A percentile compares a stretch with the other conserved stretches of the same genome.
These are phyloP conservation scores for Antennarius striatus DNA, from an alignment of 2,113 vertebrate genomes.

Conservation along the genomic window DNA sequence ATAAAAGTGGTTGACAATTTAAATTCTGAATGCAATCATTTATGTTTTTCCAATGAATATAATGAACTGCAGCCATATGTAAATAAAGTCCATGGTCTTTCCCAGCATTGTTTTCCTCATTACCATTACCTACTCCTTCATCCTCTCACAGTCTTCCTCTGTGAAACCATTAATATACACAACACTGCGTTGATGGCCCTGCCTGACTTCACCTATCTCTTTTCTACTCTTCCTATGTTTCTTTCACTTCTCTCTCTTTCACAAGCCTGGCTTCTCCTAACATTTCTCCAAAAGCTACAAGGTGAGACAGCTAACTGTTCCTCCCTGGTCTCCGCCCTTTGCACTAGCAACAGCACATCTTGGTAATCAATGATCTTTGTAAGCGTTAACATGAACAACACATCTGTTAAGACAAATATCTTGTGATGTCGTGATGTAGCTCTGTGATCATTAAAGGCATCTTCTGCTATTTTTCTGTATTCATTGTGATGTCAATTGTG, in stretches of 20 bases:
- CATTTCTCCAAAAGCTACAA: conserved; percentile 77
- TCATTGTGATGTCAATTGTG: no score
- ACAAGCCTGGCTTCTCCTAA: conserved; percentile 82
- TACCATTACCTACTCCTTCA: conserved; percentile 8
- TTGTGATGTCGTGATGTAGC: no score
- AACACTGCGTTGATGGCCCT: conserved; percentile 19
- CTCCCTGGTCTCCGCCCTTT: conserved; percentile 5
- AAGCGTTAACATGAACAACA: no score
- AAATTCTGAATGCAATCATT: no score
- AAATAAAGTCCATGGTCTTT: conserved; percentile 13
- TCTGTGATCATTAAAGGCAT: no score
- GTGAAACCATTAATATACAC: conserved; percentile 16
- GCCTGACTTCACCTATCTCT: conserved; percentile 54
- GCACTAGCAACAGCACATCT: no score
- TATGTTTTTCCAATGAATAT: background rate
- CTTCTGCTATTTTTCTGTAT: background rate
- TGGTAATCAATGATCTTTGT: no score
- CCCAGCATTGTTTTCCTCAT: background rate
- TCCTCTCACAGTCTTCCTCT: conserved; percentile 4
- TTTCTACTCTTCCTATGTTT: conserved; percentile 63
- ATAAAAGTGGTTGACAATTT: no score
- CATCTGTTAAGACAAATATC: no score
- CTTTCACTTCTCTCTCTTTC: conserved; percentile 64
- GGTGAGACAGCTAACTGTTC: conserved; percentile 71
- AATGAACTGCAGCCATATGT: conserved; percentile 5